These are phyloP conservation scores for Uria aalge DNA, from an alignment of 2,113 vertebrate genomes.

Conservation along the genomic window DNA sequence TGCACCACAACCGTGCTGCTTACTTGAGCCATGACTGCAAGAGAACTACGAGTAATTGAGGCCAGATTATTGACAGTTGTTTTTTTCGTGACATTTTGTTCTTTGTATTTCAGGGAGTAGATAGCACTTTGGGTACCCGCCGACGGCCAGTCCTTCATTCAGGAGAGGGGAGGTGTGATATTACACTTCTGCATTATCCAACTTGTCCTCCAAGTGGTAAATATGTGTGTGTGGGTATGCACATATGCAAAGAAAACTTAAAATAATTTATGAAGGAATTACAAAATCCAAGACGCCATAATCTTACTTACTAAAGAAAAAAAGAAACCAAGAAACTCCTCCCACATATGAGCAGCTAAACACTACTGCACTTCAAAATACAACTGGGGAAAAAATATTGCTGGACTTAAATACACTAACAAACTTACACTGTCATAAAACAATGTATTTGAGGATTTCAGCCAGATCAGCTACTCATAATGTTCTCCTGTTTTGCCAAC, in stretches of 20 bases:
- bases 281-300: slow-evolving; percentile 1
- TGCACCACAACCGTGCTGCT: neutral
- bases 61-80: neutral
- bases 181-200: slow-evolving; percentile 44
- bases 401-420: neutral
- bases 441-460: neutral
- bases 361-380: neutral
- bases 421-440: neutral
- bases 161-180: slow-evolving; percentile 51
- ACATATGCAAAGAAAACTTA: slow-evolving; percentile 62
- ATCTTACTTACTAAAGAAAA: neutral
- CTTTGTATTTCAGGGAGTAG: neutral
- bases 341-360: neutral
- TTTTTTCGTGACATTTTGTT: neutral
- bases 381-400: neutral
- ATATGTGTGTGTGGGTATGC: slow-evolving; percentile 51
- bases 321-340: neutral
- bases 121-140: neutral
- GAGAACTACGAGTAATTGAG: neutral
- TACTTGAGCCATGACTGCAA: neutral
- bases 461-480: neutral
- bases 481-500: neutral
- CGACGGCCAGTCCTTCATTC: neutral
- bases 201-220: slow-evolving; percentile 46
- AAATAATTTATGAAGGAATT: slow-evolving; percentile 59